Evolutionary conservation across 2,797 vertebrate species (phyloP), one percentile per base, ranked within the genome.

Genomic region (Apogon talboti): DNA sequence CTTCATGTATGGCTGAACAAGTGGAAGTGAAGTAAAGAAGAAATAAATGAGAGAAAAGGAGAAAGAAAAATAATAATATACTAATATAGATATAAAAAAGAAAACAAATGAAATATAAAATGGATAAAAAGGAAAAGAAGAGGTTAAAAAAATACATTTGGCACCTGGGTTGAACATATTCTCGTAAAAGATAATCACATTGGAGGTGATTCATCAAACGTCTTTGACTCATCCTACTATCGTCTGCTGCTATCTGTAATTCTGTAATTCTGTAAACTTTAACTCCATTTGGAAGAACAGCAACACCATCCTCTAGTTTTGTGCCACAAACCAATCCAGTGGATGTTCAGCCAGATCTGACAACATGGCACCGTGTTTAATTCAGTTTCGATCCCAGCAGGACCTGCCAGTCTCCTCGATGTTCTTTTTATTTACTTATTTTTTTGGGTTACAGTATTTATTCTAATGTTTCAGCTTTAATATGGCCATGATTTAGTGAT

Each of bases 401-500:
- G 11, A 55, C 63, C 53, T 79, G 74, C 69, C 83, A 71, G 11
- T 77, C 58, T 46, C 53, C 65, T 41, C 42, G 45, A 44, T 56
- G 49, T 56, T 60, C 3, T 40, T 37, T 68, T 70, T 74, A 71
- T 78, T 76, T 72, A 66, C 13, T 24, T 48, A 11, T 13, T 12
- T 4, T 68, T 59, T 57, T 69, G 18, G 18, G 73, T 48, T 55
- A 19, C 52, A 52, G 11, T 70, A 68, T 76, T 78, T 76, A 66
- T 63, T 67, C 57, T 78, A 48, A 69, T 15, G 52, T 85, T 90
- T 76, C 72, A 59, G 55, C 33, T 53, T 63, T 63, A 73, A 70
- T 71, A 6, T 84, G 82, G 73, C 71, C 21, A 48, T 75, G 66
- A 83, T 82, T 85, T 78, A 60, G 42, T 2, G 6, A 61, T 50